phyloP scores from a whole-genome alignment of 35 echinoderm and acorn worm genomes.

The Strongylocentrotus purpuratus region DNA sequence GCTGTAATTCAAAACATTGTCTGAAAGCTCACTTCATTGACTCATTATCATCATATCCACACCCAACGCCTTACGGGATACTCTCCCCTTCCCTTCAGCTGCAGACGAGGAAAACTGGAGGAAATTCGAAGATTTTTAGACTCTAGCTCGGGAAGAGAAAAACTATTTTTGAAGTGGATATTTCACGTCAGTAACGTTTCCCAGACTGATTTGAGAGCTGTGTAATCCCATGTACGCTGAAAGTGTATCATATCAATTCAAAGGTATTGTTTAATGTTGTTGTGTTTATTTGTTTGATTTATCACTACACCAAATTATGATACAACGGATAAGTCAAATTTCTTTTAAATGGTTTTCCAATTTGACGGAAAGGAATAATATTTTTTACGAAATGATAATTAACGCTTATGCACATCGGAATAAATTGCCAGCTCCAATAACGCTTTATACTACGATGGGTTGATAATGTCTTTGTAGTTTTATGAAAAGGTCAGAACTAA shows the following conservation, averaged over 20 bases:
- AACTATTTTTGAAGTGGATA: neutral
- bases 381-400: neutral
- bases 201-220: neutral
- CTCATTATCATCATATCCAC: constrained; percentile 1
- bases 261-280: no score
- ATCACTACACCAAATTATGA: no score
- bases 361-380: no score
- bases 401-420: no score
- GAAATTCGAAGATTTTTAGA: neutral
- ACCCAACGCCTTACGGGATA: neutral
- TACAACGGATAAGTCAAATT: no score
- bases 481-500: no score
- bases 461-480: no score
- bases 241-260: no score
- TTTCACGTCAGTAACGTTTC: neutral
- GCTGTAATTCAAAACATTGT: neutral
- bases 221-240: neutral
- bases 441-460: no score
- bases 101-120: neutral
- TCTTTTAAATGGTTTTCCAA: no score
- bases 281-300: no score
- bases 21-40: neutral
- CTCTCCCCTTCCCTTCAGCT: neutral
- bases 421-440: no score
- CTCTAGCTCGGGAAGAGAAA: neutral